Evolutionary conservation across 2,888 invertebrate species (phyloP), one percentile per base, ranked within the genome.

Genomic region (Zele albiditarsus): DNA sequence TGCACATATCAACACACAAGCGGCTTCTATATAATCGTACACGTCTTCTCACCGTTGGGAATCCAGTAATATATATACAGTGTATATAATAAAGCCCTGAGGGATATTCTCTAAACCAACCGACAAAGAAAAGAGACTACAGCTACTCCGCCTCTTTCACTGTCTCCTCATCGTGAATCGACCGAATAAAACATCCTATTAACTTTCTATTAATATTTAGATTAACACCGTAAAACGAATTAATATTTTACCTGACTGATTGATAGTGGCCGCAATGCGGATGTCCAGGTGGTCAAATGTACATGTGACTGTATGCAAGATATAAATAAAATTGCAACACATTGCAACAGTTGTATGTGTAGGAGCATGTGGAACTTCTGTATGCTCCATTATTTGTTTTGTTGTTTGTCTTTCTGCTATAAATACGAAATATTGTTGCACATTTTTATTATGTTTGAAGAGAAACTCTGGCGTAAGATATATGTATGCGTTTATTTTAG

Each of bases 151-250:
- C 60, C 74, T 62, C 53, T 66, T 62, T 63, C 20, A 27, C 28
- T 38, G n/a, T 38, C 31, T 28, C 14, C 33, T 46, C 60, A 27
- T 10, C 46, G 65, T 53, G 68, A 75, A 74, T 65, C 57, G 60
- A 74, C 71, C 74, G 66, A 70, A 71, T 70, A 77, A 49, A 46
- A 71, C 20, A 73, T 28, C 62, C 57, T 67, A 78, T 80, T 78
- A 79, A 77, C 74, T 71, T 75, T 77, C 77, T 77, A 80, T 79
- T 79, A 80, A 78, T 74, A 79, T 77, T 78, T 74, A 78, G 70
- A 77, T 80, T 77, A 78, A 78, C 66, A 68, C 74, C 71, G 57
- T 58, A 31, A 57, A 74, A 12, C 46, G 46, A 77, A 79, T 78
- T 79, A 73, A 77, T 78, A 73, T 73, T 71, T 63, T 60, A 53